These are phyloP conservation scores for Ectropis crepuscularia DNA, from an alignment of 2,888 invertebrate species.

Conservation along the genomic window DNA sequence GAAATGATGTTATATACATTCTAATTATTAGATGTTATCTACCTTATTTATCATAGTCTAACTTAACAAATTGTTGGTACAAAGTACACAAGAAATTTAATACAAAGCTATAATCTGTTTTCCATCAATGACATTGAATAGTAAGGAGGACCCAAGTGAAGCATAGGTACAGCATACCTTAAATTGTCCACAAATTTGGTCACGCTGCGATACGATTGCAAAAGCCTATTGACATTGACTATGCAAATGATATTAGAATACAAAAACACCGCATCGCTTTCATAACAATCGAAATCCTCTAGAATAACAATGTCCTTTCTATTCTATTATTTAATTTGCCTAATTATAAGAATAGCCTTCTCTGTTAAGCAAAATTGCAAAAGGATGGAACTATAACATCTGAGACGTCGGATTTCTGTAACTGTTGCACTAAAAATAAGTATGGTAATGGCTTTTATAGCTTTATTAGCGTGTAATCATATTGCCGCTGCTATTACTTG, in stretches of 20 bases:
- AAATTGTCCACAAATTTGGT: slow-evolving; percentile 53
- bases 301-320: slow-evolving; percentile 36
- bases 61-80: too few relatives aligned
- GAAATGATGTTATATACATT: too few relatives aligned
- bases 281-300: slow-evolving; percentile 42
- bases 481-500: slow-evolving; percentile 28
- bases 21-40: too few relatives aligned
- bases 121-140: slow-evolving; percentile 44
- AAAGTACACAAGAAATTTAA: too few relatives aligned
- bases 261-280: slow-evolving; percentile 47
- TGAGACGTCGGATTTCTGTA: slow-evolving; percentile 35
- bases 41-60: too few relatives aligned
- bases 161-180: slow-evolving; percentile 41
- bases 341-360: slow-evolving; percentile 27
- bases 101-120: not conserved
- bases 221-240: slow-evolving; percentile 62
- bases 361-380: slow-evolving; percentile 14
- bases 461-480: slow-evolving; percentile 40
- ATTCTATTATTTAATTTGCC: slow-evolving; percentile 26
- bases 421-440: slow-evolving; percentile 39
- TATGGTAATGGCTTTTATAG: slow-evolving; percentile 36
- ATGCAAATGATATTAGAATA: slow-evolving; percentile 53
- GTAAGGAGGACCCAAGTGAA: slow-evolving; percentile 26
- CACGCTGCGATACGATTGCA: slow-evolving; percentile 53
- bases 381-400: slow-evolving; percentile 28